Conservation (phyloP, 2,888 invertebrate genomes). For the Pyrochroa serraticornis region DNA sequence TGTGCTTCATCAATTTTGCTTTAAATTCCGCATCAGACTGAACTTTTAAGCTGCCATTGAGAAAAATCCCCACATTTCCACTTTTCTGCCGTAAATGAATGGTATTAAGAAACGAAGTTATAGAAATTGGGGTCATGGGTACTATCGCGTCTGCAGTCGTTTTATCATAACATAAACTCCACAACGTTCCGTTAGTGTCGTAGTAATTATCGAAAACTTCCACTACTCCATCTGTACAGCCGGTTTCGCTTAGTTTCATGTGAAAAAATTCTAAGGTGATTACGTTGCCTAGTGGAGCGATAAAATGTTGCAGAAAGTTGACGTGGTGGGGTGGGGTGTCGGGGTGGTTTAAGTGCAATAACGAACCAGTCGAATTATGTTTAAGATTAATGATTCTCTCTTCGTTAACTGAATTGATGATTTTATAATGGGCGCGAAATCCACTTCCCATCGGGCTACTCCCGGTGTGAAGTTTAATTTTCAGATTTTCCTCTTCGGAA, state of each 20-base stretch:
- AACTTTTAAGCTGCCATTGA: slow-evolving; percentile 69
- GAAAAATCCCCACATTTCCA: slow-evolving; percentile 57
- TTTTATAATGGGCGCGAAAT: slow-evolving; percentile 70
- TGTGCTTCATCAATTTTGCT: slow-evolving; percentile 66
- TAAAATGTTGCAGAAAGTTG: slow-evolving; percentile 63
- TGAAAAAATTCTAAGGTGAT: slow-evolving; percentile 61
- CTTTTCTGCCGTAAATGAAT: slow-evolving; percentile 65
- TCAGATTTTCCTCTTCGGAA: slow-evolving; percentile 66
- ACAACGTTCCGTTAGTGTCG: slow-evolving; percentile 72
- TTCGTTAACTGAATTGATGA: slow-evolving; percentile 47
- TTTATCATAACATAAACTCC: slow-evolving; percentile 66
- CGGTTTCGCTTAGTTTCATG: slow-evolving; percentile 57
- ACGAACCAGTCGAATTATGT: slow-evolving; percentile 58
- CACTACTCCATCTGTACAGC: slow-evolving; percentile 46
- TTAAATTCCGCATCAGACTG: slow-evolving; percentile 70
- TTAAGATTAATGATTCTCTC: slow-evolving; percentile 59
- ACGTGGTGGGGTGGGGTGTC: slow-evolving; percentile 60
- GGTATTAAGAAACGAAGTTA: slow-evolving; percentile 73
- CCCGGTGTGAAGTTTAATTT: slow-evolving; percentile 69
- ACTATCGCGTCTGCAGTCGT: slow-evolving; percentile 49
- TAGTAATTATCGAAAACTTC: slow-evolving; percentile 70
- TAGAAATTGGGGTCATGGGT: slow-evolving; percentile 60
- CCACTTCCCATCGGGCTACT: slow-evolving; percentile 68
- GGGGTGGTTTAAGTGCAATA: slow-evolving; percentile 67
- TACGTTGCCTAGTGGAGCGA: slow-evolving; percentile 63